Base-by-base conservation (phyloP, 2,113 vertebrate species). In the Arenaria interpres region DNA sequence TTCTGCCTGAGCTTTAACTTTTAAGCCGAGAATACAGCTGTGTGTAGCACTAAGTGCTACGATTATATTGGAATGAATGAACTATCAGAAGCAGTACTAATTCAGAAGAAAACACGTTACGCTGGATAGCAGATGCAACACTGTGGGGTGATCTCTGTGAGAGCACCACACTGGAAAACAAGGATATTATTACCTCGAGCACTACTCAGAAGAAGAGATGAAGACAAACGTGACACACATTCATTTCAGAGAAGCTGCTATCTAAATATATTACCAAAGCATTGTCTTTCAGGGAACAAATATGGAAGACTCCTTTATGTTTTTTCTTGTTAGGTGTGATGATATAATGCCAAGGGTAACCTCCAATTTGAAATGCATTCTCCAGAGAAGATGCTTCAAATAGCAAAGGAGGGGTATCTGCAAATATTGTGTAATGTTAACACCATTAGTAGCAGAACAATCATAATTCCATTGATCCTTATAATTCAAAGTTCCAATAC, bases 281-380 rank as follows among this genome's bases (percentile, higher is more conserved):
- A 94, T 98, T 97, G 94, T 99, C 98, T 96, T 98, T 98, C 60
- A 99, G 97, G 30, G 99, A 98, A 97, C 99, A 98, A 97, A 99
- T 98, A 96, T 99, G 99, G 97, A 99, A 99, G 90, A 99, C 98
- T 95, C 99, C 99, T 94, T 97, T 98, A 92, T 99, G 98, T 60
- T 98, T 98, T 98, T 98, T 99, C 95, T 99, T 98, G 56, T 99
- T 99, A 53, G 99, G 99, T 51, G 99, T 99, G 97, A 99, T 98
- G 97, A 99, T 99, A 94, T 99, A 99, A 97, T 99, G 99, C 99
- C 99, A 99, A 45, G 99, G 99, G 91, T 98, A 98, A 84, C 99
- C 99, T 97, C 99, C 99, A 66, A 99, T 99, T 97, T 99, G 99
- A 96, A 99, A 98, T 59, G 98, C 98, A 67, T 98, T 99, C 94